These are phyloP conservation scores for Pyrgilauda ruficollis DNA, from an alignment of 2,113 vertebrate species.

Conservation along the genomic window DNA sequence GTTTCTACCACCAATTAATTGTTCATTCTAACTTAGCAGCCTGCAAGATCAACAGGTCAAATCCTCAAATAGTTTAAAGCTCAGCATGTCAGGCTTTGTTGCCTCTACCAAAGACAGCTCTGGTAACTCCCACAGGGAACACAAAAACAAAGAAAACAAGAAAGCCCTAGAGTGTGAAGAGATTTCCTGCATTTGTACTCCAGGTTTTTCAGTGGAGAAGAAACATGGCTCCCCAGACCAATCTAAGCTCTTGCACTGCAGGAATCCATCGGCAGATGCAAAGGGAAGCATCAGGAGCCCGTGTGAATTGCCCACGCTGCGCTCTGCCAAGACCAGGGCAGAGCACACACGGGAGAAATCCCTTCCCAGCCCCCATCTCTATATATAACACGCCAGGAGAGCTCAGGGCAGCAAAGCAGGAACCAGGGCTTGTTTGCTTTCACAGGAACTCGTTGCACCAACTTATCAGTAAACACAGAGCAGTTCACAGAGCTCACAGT, in stretches of 20 bases:
- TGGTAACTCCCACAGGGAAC: background rate
- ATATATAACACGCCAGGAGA: background rate
- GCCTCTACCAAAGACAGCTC: background rate
- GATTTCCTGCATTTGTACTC: background rate
- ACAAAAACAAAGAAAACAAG: fast-evolving
- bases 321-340: background rate
- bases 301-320: background rate
- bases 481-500: background rate
- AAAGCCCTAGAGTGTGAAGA: background rate
- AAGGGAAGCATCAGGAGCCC: background rate
- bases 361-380: background rate
- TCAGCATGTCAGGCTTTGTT: background rate
- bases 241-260: background rate
- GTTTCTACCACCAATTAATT: slow-evolving; percentile 58
- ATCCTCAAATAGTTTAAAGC: slow-evolving; percentile 46
- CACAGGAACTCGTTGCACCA: background rate
- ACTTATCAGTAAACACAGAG: background rate
- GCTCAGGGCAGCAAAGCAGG: background rate
- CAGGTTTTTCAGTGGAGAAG: background rate
- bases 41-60: slow-evolving; percentile 34
- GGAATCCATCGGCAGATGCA: background rate
- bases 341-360: background rate
- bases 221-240: background rate
- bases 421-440: background rate
- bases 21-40: background rate